Base-by-base conservation (phyloP, 2,888 invertebrate species). In the Xestia sexstrigata region DNA sequence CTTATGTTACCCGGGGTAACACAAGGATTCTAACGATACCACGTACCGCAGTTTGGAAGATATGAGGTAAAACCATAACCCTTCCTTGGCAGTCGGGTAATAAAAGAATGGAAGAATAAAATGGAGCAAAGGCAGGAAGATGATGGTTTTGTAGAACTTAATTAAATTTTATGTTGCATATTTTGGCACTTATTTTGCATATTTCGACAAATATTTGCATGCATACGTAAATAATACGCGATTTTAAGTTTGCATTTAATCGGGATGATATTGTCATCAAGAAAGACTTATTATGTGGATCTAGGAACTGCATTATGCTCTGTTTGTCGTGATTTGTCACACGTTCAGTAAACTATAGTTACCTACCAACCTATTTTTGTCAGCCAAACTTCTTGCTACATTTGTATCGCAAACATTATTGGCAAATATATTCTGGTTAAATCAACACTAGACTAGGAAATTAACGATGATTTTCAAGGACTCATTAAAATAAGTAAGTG, bases 401-500 rank as follows among this genome's bases (percentile, higher is more conserved):
- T 84, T 74, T 72, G 60, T 60, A 75, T 52, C 23, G 70, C 72
- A 74, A 81, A 81, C 66, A 84, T 52, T 26, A n/a, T 68, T 70
- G 35, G 60, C 66, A 83, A 76, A 60, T 70, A 74, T 20, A 52
- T 55, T 69, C 17, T 69, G 42, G 42, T 69, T 66, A 13, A 68
- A 70, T 45, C 42, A 77, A 83, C 69, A 72, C 13, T 39, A 63
- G 39, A n/a, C 30, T 62, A n/a, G 78, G 67, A 77, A 74, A 74
- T 76, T 71, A 68, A 68, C n/a, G 67, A 66, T 62, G 4, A 9
- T 35, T 72, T 70, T 84, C 82, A 83, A 84, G 83, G 73, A 68
- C 60, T 62, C 2, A 20, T 73, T 23, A 52, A 45, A 65, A 65
- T 65, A 65, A 42, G 9, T 74, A 47, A 6, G 23, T 42, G 47